Percentiles rank a stretch among this genome's conserved stretches.
phyloP scores from a whole-genome alignment of 2,888 invertebrate genomes.

The Microctonus hyperodae region DNA sequence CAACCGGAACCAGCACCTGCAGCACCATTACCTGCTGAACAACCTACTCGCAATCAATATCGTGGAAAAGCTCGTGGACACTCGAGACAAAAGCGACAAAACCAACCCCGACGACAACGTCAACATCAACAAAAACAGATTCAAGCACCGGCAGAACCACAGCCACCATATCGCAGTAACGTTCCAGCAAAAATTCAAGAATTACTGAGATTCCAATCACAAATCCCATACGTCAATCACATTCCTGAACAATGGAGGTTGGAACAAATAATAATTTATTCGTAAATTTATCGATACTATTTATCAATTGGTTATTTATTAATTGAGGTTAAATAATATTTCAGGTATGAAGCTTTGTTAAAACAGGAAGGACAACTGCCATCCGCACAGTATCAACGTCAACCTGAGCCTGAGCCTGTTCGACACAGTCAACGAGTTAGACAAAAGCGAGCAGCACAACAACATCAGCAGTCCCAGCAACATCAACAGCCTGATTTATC shows the following conservation, averaged over 20 bases:
- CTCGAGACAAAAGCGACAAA: conserved; percentile 42
- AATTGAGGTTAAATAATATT: conserved; percentile 16
- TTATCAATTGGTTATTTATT: neutral
- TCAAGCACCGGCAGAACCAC: conserved; percentile 37
- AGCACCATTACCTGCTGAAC: conserved; percentile 35
- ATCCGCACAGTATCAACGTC: conserved; percentile 39
- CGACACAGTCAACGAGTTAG: conserved; percentile 33
- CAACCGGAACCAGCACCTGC: conserved; percentile 43
- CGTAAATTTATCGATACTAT: neutral
- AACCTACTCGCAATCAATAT: conserved; percentile 45
- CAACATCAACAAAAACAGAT: conserved; percentile 32
- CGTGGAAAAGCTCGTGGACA: conserved; percentile 46
- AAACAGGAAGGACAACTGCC: conserved; percentile 36
- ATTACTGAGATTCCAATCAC: conserved; percentile 42
- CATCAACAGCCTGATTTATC: conserved; percentile 42
- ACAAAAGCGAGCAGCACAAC: conserved; percentile 32
- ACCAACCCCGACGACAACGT: conserved; percentile 21
- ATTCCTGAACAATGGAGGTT: conserved; percentile 46
- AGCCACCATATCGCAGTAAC: conserved; percentile 38
- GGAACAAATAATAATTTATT: neutral
- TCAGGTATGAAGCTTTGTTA: conserved; percentile 47
- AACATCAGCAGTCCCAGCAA: conserved; percentile 43
- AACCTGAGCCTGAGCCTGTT: conserved; percentile 27
- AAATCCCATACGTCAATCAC: conserved; percentile 44
- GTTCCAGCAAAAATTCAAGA: conserved; percentile 42